These are phyloP conservation scores for Notocelia uddmanniana DNA, from an alignment of 2,888 invertebrate species.

Conservation along the genomic window DNA sequence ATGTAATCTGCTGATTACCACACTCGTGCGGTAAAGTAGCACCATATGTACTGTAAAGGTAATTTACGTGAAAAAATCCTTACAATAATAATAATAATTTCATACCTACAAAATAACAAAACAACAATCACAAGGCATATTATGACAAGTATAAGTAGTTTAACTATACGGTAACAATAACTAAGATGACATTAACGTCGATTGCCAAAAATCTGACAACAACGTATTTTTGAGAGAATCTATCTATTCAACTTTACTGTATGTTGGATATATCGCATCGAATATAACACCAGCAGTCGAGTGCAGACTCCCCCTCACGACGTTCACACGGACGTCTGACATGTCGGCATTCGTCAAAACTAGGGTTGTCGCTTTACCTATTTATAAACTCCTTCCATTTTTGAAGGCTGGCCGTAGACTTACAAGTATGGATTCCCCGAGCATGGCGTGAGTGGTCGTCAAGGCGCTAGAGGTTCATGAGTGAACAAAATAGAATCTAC, in stretches of 20 bases:
- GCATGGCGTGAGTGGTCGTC: background rate
- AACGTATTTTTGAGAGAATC: background rate
- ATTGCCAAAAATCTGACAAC: background rate
- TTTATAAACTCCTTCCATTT: background rate
- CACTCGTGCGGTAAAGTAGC: too few relatives aligned
- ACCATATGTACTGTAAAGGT: too few relatives aligned
- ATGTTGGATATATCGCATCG: background rate
- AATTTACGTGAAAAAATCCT: too few relatives aligned
- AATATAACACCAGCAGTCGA: background rate
- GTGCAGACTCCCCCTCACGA: slow-evolving; percentile 3
- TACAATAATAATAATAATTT: too few relatives aligned
- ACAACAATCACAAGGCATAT: too few relatives aligned
- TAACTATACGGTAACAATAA: too few relatives aligned
- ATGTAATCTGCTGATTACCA: too few relatives aligned
- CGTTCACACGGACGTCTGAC: slow-evolving; percentile 11
- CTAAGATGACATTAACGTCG: too few relatives aligned
- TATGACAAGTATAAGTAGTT: too few relatives aligned
- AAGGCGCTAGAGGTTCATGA: background rate
- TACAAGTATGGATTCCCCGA: background rate
- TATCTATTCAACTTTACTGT: background rate
- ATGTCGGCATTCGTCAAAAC: slow-evolving; percentile 10
- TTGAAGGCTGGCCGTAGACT: background rate
- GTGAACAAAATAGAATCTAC: too few relatives aligned
- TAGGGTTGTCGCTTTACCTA: slow-evolving; percentile 7
- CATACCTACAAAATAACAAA: too few relatives aligned